phyloP scores from a whole-genome alignment of 2,888 invertebrate species.

The Pteria penguin region DNA sequence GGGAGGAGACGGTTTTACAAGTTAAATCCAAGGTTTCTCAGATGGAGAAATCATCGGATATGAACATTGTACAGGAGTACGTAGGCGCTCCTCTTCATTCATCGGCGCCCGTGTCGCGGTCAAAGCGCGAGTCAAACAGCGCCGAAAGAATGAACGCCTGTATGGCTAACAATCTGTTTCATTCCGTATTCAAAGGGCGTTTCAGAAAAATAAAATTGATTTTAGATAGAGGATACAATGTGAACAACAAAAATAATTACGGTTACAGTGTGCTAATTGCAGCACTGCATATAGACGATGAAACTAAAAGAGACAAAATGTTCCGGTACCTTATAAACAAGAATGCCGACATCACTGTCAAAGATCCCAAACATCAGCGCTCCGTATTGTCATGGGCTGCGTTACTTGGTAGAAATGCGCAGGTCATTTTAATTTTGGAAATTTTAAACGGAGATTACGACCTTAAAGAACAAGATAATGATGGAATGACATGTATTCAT shows the following conservation, averaged over 20 bases:
- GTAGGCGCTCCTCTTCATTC: constrained; percentile 2
- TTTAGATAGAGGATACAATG: constrained; percentile 62
- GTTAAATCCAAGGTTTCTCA: constrained; percentile 48
- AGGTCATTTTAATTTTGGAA: constrained; percentile 62
- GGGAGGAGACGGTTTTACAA: constrained; percentile 57
- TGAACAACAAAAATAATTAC: constrained; percentile 66
- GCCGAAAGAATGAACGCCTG: constrained; percentile 47
- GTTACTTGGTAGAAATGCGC: constrained; percentile 58
- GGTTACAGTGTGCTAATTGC: constrained; percentile 70
- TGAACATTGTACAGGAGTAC: constrained; percentile 30
- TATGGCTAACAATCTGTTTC: constrained; percentile 59
- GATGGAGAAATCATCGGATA: constrained; percentile 41
- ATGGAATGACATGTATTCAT: constrained; percentile 73
- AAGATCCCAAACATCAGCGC: constrained; percentile 60
- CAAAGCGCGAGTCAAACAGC: neutral
- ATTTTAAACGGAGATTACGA: constrained; percentile 70
- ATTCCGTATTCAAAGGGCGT: constrained; percentile 61
- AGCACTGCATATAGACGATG: constrained; percentile 68
- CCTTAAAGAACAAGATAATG: constrained; percentile 64
- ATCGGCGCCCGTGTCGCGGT: neutral
- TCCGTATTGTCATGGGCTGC: constrained; percentile 71
- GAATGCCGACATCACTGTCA: constrained; percentile 62
- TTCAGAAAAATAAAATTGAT: constrained; percentile 62
- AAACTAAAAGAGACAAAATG: constrained; percentile 62
- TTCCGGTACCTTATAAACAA: constrained; percentile 65